Conservation (phyloP, 2,113 vertebrate species). For the Cephalopholis sonnerati region DNA sequence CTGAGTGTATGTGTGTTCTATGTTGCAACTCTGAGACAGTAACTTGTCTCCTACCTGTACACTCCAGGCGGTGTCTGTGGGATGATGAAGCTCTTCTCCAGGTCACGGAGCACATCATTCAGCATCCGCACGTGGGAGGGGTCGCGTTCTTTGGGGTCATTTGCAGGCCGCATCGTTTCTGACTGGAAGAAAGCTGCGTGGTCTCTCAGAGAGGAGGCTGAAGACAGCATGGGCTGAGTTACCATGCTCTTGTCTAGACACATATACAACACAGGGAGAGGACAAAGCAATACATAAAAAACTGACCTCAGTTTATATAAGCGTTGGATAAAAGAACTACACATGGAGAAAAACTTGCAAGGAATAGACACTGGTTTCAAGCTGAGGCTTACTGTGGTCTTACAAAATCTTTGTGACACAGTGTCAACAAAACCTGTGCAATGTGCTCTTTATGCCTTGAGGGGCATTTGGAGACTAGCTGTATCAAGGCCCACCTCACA, state of each 20-base stretch:
- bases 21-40: background rate
- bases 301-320: background rate
- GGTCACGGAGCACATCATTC: slow-evolving; percentile 91
- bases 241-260: slow-evolving; percentile 79
- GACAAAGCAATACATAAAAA: slow-evolving; percentile 2
- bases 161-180: slow-evolving; percentile 95
- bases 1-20: background rate
- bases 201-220: slow-evolving; percentile 87
- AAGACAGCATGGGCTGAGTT: slow-evolving; percentile 78
- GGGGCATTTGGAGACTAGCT: background rate
- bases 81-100: slow-evolving; percentile 93
- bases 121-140: slow-evolving; percentile 92
- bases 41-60: slow-evolving; percentile 86
- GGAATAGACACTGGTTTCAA: background rate
- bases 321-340: too few relatives aligned
- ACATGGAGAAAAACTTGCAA: background rate
- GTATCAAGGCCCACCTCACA: background rate
- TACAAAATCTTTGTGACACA: background rate
- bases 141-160: slow-evolving; percentile 91
- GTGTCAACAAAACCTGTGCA: background rate
- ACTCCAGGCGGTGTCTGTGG: slow-evolving; percentile 87
- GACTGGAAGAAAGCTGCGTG: slow-evolving; percentile 92
- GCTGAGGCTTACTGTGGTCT: background rate
- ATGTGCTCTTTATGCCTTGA: background rate
- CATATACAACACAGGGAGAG: background rate